phyloP scores from a whole-genome alignment of 2,888 invertebrate genomes.

The Rhynchonema sp. region DNA sequence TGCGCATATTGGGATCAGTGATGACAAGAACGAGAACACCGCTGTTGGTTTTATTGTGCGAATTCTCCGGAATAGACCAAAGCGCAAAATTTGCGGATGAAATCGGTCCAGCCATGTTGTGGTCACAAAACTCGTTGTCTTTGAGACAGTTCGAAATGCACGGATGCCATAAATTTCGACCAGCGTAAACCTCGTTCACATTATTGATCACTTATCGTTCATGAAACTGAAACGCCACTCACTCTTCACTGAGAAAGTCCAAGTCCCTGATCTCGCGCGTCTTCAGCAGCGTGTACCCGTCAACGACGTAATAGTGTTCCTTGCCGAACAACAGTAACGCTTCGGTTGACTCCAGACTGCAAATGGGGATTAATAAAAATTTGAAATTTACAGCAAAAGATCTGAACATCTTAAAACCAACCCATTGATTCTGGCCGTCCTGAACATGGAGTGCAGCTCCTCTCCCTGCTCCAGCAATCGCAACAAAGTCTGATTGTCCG shows the following conservation, averaged over 20 bases:
- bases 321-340: constrained; percentile 83
- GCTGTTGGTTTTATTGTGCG: too few relatives aligned
- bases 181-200: too few relatives aligned
- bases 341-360: constrained; percentile 86
- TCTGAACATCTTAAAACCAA: background rate
- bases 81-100: too few relatives aligned
- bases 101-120: too few relatives aligned
- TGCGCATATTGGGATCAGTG: background rate
- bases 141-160: too few relatives aligned
- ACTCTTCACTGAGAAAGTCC: constrained; percentile 50
- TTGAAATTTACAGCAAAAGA: background rate
- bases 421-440: constrained; percentile 19
- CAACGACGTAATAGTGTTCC: constrained; percentile 92
- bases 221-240: too few relatives aligned
- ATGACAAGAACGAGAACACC: background rate
- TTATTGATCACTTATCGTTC: too few relatives aligned
- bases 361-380: constrained; percentile 34
- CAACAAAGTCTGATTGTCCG: constrained; percentile 76
- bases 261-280: constrained; percentile 80
- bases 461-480: constrained; percentile 74
- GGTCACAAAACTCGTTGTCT: too few relatives aligned
- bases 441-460: constrained; percentile 44
- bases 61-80: too few relatives aligned
- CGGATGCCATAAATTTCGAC: too few relatives aligned
- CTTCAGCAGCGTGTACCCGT: constrained; percentile 85